A percentile compares a stretch with the other conserved stretches of the same genome.
Conservation (phyloP, 2,797 vertebrate genomes). For the Premnoplex brunnescens region DNA sequence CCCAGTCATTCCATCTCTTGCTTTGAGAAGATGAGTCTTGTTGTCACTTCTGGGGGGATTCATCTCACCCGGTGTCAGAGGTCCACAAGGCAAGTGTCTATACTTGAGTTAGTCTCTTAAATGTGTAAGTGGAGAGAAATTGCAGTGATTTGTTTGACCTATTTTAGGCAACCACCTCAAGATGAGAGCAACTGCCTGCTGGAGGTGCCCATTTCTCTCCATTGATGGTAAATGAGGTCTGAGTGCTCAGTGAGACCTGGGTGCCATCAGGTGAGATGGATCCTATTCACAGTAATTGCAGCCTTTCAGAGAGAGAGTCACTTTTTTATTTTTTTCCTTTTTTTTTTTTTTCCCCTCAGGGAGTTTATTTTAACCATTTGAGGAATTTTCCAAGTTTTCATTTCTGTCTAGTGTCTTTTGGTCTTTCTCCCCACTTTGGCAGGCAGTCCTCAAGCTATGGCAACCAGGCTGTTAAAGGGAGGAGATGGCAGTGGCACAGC, state of each 20-base stretch:
- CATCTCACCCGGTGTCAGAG: slow-evolving; percentile 11
- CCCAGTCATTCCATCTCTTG: not conserved
- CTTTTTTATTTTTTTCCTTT: not conserved
- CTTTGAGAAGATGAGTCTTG: not conserved
- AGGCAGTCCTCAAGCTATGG: not conserved
- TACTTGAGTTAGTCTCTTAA: slow-evolving; percentile 15
- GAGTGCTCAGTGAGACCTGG: not conserved
- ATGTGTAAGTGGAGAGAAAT: slow-evolving; percentile 43
- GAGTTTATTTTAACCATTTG: not conserved
- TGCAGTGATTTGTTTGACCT: slow-evolving; percentile 47
- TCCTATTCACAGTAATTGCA: not conserved
- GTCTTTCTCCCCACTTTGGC: not conserved
- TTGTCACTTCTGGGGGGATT: not conserved
- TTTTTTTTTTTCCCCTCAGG: accelerated
- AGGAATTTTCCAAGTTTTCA: not conserved
- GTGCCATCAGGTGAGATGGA: not conserved
- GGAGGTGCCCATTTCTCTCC: slow-evolving; percentile 48
- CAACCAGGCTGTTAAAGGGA: not conserved
- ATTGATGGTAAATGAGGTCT: slow-evolving; percentile 21
- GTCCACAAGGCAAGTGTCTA: slow-evolving; percentile 2
- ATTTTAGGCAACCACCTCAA: slow-evolving; percentile 34
- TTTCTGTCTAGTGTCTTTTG: not conserved
- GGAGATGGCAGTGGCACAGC: not conserved
- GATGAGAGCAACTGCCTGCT: slow-evolving; percentile 51
- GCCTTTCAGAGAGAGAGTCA: not conserved